Percentiles rank a stretch among this genome's conserved stretches.
These are phyloP conservation scores for Hyles lineata DNA, from an alignment of 2,888 invertebrate species.

Conservation along the genomic window DNA sequence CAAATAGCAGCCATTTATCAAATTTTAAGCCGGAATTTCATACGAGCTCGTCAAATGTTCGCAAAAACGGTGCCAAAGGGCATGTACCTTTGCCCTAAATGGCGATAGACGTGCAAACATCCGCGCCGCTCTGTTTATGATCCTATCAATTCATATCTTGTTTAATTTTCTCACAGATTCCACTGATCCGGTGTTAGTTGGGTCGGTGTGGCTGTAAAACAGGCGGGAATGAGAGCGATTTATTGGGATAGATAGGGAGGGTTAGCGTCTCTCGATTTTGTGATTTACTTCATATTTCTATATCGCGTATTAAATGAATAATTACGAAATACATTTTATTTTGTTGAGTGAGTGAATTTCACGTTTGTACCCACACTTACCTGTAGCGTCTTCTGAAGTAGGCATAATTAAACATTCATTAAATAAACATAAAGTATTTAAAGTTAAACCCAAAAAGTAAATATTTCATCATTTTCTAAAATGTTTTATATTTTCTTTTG, in stretches of 20 bases:
- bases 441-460: too few relatives aligned
- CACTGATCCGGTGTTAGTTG: constrained; percentile 38
- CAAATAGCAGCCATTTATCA: background rate
- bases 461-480: too few relatives aligned
- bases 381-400: too few relatives aligned
- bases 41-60: constrained; percentile 35
- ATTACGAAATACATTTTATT: too few relatives aligned
- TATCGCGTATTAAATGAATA: too few relatives aligned
- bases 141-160: constrained; percentile 75
- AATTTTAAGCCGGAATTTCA: constrained; percentile 41
- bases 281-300: too few relatives aligned
- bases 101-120: constrained; percentile 59
- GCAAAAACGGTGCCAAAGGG: constrained; percentile 60
- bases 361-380: too few relatives aligned
- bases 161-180: constrained; percentile 77
- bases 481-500: too few relatives aligned
- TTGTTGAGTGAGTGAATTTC: too few relatives aligned
- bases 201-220: constrained; percentile 40
- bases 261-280: too few relatives aligned
- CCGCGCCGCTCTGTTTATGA: constrained; percentile 59
- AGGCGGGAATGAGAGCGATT: constrained; percentile 45
- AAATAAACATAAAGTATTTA: too few relatives aligned
- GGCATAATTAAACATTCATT: too few relatives aligned
- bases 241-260: constrained; percentile 32
- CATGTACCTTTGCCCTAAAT: constrained; percentile 40